phyloP scores from a whole-genome alignment of 1,140 invertebrate genomes.

The Diabrotica undecimpunctata region DNA sequence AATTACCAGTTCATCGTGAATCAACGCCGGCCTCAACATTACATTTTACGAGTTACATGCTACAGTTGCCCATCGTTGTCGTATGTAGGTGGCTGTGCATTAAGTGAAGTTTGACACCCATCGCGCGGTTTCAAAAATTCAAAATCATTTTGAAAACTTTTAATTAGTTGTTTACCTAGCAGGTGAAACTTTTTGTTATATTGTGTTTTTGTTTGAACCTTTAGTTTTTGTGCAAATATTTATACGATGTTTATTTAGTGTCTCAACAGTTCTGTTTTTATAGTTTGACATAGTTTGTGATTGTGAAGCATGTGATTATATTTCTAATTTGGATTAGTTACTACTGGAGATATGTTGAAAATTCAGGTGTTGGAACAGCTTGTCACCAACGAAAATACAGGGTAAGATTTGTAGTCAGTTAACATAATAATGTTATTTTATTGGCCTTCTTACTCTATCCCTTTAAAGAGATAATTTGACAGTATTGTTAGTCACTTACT shows the following conservation, averaged over 20 bases:
- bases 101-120: slow-evolving; percentile 3
- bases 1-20: not conserved
- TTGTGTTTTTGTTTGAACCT: slow-evolving; percentile 4
- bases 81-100: slow-evolving; percentile 24
- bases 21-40: slow-evolving; percentile 8
- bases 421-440: not conserved
- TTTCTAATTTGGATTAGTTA: slow-evolving; percentile 21
- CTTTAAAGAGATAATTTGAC: no score
- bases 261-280: slow-evolving; percentile 11
- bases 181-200: not conserved
- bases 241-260: slow-evolving; percentile 11
- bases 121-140: not conserved
- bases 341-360: slow-evolving; percentile 39
- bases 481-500: no score
- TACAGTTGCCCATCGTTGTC: slow-evolving; percentile 24
- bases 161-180: no score
- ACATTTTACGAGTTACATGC: slow-evolving; percentile 16
- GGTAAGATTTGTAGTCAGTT: slow-evolving; percentile 23
- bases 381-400: slow-evolving; percentile 43
- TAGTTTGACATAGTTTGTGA: not conserved
- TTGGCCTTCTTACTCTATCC: no score
- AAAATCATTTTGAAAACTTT: no score
- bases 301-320: slow-evolving; percentile 11
- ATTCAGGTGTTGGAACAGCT: slow-evolving; percentile 49
- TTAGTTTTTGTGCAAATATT: not conserved